Evolutionary conservation across 2,888 invertebrate species (phyloP), one percentile per base, ranked within the genome.

Genomic region (Tetranychus piercei): DNA sequence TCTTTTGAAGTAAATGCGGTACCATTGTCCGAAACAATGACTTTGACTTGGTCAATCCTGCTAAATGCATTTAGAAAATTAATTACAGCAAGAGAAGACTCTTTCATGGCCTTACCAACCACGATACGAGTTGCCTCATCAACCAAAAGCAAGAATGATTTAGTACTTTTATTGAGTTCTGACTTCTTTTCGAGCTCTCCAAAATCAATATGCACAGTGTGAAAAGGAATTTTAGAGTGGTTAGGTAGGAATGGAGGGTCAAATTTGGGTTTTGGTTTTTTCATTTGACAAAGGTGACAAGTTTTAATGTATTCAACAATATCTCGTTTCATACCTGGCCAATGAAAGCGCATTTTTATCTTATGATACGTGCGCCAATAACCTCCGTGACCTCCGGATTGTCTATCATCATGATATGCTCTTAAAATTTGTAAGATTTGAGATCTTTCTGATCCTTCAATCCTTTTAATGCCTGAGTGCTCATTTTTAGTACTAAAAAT

Each of bases 341-440:
- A 71, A 15, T 18, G 18, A 11, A 71, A 71, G 1, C 71, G 11
- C 4, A 2, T n/a, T 43, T 71, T 71, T 23, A 71, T 71, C n/a
- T 71, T 71, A 1, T 43, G 34, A 43, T 71, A 71, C 3, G 71
- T 71, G 8, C 71, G 34, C 43, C 43, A 71, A 20, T 43, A 44
- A 1, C 71, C 71, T 34, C 34, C 71, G 18, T 71, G 43, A 18
- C 71, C 71, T 6, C 71, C 71, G 1, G 71, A 71, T 15, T 15
- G 15, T 34, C 18, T 44, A 71, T 71, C 71, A 71, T 71, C 71
- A 44, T 71, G 71, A 44, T 71, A 71, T 7, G 20, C 7, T 43
- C 34, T 71, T 6, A 71, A 15, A 71, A 71, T 71, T 34, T 34
- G 3, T 23, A 18, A 4, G 43, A 44, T n/a, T 23, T 71, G 6